phyloP scores from a whole-genome alignment of 2,113 vertebrate genomes.

The Prochilodus magdalenae region DNA sequence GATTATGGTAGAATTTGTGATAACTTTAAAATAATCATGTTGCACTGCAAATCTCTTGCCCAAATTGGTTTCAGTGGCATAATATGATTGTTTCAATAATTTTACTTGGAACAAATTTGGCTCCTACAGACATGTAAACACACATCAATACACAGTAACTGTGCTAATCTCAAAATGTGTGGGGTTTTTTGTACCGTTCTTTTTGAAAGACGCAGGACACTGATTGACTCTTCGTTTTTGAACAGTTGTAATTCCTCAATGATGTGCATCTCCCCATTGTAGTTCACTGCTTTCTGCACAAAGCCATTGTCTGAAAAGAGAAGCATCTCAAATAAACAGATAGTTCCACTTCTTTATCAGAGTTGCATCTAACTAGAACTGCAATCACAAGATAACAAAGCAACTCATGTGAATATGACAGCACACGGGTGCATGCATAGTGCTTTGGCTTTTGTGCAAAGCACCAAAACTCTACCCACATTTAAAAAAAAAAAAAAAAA shows the following conservation, averaged over 20 bases:
- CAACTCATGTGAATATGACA: not conserved
- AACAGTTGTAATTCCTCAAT: constrained; percentile 80
- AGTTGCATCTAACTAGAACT: not conserved
- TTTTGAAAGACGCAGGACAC: constrained; percentile 71
- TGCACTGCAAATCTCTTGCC: no score
- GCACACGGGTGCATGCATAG: not conserved
- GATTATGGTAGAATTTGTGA: no score
- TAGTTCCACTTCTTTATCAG: not conserved
- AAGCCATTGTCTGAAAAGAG: constrained; percentile 78
- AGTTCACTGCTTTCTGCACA: constrained; percentile 80
- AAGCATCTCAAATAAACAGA: not conserved
- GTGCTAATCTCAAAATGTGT: not conserved
- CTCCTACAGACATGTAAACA: no score
- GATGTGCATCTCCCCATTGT: constrained; percentile 76
- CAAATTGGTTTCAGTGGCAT: no score
- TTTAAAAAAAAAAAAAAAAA: not conserved
- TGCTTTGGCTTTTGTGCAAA: not conserved
- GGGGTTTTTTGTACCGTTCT: constrained; percentile 67
- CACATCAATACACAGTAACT: no score
- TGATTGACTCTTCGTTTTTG: constrained; percentile 63
- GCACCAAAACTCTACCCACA: no score
- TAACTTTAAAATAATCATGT: no score
- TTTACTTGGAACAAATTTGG: no score
- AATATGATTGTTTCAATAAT: no score
- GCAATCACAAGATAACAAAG: not conserved